Evolutionary conservation across 2,797 vertebrate species (phyloP).

Genomic region (Rhinoraja longicauda): DNA sequence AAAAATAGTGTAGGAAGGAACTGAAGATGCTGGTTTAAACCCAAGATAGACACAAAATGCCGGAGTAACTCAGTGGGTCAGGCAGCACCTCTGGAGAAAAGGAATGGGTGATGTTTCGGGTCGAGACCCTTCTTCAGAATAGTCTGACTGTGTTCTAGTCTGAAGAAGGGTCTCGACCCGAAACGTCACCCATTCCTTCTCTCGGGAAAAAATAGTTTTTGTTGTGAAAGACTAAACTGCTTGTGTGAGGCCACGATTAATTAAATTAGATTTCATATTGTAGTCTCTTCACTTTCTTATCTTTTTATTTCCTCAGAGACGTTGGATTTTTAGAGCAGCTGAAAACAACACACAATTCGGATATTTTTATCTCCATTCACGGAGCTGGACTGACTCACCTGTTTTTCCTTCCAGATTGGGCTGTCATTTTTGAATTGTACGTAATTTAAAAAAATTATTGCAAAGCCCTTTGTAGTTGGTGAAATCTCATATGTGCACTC

Average conservation of each 20-base stretch:
- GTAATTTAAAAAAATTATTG: slow-evolving; percentile 50
- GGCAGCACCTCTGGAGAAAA: too few relatives aligned
- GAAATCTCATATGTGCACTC: background rate
- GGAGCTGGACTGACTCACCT: slow-evolving; percentile 94
- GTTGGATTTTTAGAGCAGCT: slow-evolving; percentile 83
- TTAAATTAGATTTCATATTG: background rate
- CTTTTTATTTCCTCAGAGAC: slow-evolving; percentile 58
- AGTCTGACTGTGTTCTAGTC: too few relatives aligned
- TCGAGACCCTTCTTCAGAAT: too few relatives aligned
- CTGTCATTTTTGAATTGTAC: slow-evolving; percentile 91
- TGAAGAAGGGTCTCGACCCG: too few relatives aligned
- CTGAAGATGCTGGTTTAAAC: too few relatives aligned
- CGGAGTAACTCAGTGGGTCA: too few relatives aligned
- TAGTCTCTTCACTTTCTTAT: background rate
- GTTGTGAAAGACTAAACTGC: background rate
- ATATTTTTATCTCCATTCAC: slow-evolving; percentile 94
- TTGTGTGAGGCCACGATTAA: background rate
- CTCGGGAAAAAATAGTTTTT: too few relatives aligned
- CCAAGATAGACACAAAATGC: too few relatives aligned
- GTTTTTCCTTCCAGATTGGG: slow-evolving; percentile 96
- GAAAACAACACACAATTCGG: slow-evolving; percentile 85
- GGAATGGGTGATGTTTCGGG: too few relatives aligned
- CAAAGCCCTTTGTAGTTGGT: background rate
- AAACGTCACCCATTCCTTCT: too few relatives aligned
- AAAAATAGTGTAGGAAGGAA: background rate